Base-by-base conservation (phyloP, 2,888 invertebrate species). In the Aleiodes testaceus region DNA sequence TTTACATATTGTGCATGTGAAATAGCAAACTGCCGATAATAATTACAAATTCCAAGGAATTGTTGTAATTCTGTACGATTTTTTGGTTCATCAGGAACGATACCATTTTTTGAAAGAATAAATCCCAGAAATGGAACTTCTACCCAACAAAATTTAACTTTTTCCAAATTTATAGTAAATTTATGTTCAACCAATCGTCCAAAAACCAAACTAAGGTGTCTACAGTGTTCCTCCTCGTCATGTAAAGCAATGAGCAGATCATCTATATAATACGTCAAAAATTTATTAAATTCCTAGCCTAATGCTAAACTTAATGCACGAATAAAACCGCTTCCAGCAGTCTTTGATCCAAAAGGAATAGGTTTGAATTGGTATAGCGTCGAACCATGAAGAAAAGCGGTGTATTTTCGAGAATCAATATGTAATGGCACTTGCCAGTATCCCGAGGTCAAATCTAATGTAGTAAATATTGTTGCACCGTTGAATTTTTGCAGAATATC, bases 51-150 rank as follows among this genome's bases (percentile, higher is more conserved):
- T 0, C 78, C 77, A 1, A 79, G 30, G 70, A 83, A 77, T 42
- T 70, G 70, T 52, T 81, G 75, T 5, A 83, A 55, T 52, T 82
- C 74, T 69, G 76, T 80, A 18, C 77, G 47, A 42, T 79, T 82
- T 44, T 61, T 52, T 0, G 82, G 82, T 12, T 55, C 20, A 16
- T 77, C 74, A 68, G 74, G 70, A 4, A 12, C 3, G 1, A 76
- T 55, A 0, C 78, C 75, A 4, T 67, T 5, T 3, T 45, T 16
- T 2, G 77, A 74, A 3, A 75, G 20, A 3, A 59, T 18, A 16
- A 72, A 76, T 3, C 76, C 76, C 1, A 77, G 44, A 65, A 77
- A 78, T 6, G 79, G 78, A 1, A 84, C 69, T 1, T 12, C 7
- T 1, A 36, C 30, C 0, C 61, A 49, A 61, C 72, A 75, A 73